These are phyloP conservation scores for Latrodectus elegans DNA, from an alignment of 2,888 invertebrate species.

Conservation along the genomic window DNA sequence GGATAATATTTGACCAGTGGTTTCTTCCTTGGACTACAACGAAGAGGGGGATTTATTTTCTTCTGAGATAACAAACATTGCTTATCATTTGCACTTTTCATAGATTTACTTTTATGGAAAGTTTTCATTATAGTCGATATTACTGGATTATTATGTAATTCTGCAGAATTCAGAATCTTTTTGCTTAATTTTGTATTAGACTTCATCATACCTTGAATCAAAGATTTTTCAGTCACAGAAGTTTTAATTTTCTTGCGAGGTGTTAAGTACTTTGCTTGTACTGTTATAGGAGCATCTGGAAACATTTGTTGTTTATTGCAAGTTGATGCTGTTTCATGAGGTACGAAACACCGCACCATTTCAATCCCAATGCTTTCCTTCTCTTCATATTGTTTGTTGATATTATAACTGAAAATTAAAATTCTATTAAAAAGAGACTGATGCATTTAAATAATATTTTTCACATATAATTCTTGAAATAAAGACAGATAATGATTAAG, in stretches of 20 bases:
- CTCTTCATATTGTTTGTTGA: conserved; percentile 19
- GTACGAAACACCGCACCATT: conserved; percentile 35
- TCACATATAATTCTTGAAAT: no score
- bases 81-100: neutral
- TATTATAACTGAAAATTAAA: conserved; percentile 35
- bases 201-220: neutral
- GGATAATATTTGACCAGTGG: conserved; percentile 3
- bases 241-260: neutral
- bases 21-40: conserved; percentile 53
- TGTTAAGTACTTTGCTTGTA: neutral
- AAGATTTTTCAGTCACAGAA: neutral
- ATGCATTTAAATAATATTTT: neutral
- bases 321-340: conserved; percentile 36
- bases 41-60: neutral
- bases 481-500: no score
- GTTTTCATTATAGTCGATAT: neutral
- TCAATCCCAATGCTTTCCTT: conserved; percentile 46
- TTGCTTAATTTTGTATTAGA: neutral
- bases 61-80: neutral
- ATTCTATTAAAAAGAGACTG: neutral
- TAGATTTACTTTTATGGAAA: neutral
- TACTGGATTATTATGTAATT: neutral
- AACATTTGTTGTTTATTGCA: conserved; percentile 33
- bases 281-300: conserved; percentile 1
- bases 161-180: neutral